Base-by-base conservation (phyloP, 2,797 vertebrate species). In the Steatocranus sp. region DNA sequence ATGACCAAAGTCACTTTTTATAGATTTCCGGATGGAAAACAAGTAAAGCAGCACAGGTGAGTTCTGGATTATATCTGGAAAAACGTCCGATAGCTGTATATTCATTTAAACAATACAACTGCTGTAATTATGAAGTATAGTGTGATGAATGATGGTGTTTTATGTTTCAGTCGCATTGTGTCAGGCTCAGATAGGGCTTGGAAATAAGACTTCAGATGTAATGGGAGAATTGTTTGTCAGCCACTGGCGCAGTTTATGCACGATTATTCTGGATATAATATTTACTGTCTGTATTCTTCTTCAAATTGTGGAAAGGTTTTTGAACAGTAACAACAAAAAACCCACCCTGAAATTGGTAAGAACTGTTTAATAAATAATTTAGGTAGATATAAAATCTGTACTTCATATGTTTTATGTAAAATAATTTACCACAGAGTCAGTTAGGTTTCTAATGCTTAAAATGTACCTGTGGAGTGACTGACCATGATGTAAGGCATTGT, bases 1-100 rank as follows among this genome's bases (percentile, higher is more conserved):
- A 74, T 74, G 87, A 87, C 81, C 94, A 94, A 91, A 92, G 94
- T 93, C 90, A 90, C 88, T 84, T 83, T 84, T 90, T 83, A 93
- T 94, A 88, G 93, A 92, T 90, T 85, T 87, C 15, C 80, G 54
- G 5, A 80, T 53, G 63, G 88, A 81, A 83, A 77, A 56, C 79
- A 87, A n/a, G 41, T 51, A 79, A 84, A 76, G 70, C 84, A 49
- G 81, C 41, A 5, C 78, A 81, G 92, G 92, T 94, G 90, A 93
- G 92, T 89, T 56, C 11, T 18, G 75, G 49, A 77, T 76, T 43
- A 54, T 23, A 63, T 78, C 20, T 68, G 30, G 23, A 38, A 51
- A 80, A 78, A 70, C 4, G 10, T 34, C 18, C 17, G 41, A 86
- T 78, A 75, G 83, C 83, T 49, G 82, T 58, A 79, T 89, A 83